Base-by-base conservation (phyloP, 1,140 invertebrate genomes). In the Centruroides sculpturatus region DNA sequence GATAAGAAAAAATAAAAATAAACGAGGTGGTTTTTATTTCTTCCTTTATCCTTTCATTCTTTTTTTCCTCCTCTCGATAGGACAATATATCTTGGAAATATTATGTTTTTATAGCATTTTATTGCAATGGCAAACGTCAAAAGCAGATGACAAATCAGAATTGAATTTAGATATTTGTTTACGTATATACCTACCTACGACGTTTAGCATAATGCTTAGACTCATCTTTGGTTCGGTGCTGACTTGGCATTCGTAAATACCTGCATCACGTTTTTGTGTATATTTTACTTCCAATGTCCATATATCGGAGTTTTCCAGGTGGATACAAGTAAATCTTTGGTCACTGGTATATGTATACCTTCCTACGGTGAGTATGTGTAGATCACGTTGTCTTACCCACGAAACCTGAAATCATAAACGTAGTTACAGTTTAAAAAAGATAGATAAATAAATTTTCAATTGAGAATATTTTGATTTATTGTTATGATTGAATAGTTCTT, bases 271-370 rank as follows among this genome's bases (percentile, higher is more conserved):
- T 71, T 86, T 83, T 74, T 91, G 86, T 53, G 88, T 85, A 84
- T 90, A 92, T 74, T 91, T 91, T 71, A 95, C 89, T 75, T 91
- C 86, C 62, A 92, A 79, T 64, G 86, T 91, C 89, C 89, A 92
- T 74, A 91, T 87, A 69, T 90, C 86, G 66, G 83, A 84, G 69
- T 86, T 83, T 66, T 83, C 81, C 70, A 87, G 83, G 75, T 89
- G 85, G 68, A 86, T 81, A 41, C 86, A 86, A 76, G 87, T 85
- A 78, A 92, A 92, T 64, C 89, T 80, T 75, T 90, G 87, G 75
- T 92, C 89, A 69, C 84, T 87, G n/a, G 88, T 92, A 74, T 92
- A 92, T n/a, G 89, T 92, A 74, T 91, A 92, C 35, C 82, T 82
- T 56, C 86, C 87, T 47, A 89, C 87, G 4, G 89, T 92, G 61